A percentile compares a stretch with the other conserved stretches of the same genome.
phyloP scores from a whole-genome alignment of 2,113 vertebrate species.

The Salminus brasiliensis region DNA sequence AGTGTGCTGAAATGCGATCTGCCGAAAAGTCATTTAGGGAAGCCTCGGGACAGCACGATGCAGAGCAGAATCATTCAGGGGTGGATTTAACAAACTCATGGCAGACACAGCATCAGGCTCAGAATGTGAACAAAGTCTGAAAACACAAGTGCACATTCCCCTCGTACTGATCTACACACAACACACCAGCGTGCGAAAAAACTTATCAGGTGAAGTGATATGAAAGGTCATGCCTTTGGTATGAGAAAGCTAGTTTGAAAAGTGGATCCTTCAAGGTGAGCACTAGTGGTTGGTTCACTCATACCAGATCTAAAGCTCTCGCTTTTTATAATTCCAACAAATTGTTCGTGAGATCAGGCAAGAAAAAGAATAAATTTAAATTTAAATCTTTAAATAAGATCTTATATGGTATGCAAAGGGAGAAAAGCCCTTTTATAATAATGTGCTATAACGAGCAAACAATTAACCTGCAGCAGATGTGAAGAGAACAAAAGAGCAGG shows the following conservation, averaged over 20 bases:
- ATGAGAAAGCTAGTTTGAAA: not conserved
- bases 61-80: constrained; percentile 56
- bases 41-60: constrained; percentile 49
- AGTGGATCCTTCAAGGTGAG: no score
- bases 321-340: not conserved
- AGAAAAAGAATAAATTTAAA: no score
- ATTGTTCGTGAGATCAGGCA: not conserved
- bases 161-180: not conserved
- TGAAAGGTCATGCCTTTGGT: not conserved
- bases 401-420: not conserved
- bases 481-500: not conserved
- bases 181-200: not conserved
- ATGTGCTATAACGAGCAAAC: not conserved
- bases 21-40: constrained; percentile 60
- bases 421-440: not conserved
- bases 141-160: not conserved
- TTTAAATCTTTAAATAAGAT: no score
- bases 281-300: not conserved
- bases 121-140: not conserved
- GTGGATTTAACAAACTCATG: constrained; percentile 39
- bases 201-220: not conserved
- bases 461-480: not conserved
- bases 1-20: constrained; percentile 65
- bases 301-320: not conserved
- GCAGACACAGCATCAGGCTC: not conserved